phyloP scores from a whole-genome alignment of 1,140 invertebrate genomes.

The Drosophila paulistorum region DNA sequence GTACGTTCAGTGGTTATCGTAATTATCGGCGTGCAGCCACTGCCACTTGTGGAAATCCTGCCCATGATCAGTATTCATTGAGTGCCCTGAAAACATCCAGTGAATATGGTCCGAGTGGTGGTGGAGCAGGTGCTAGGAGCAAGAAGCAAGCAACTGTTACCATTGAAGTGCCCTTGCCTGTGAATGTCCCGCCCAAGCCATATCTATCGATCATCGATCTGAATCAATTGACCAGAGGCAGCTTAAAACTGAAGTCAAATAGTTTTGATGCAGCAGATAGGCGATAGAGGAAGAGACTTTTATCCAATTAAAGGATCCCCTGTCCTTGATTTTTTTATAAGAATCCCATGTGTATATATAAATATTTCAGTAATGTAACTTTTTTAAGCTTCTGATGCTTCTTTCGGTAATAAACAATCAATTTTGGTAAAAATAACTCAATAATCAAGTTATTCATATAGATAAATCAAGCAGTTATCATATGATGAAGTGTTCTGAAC shows the following conservation, averaged over 20 bases:
- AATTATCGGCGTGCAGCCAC: constrained; percentile 66
- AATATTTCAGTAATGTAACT: neutral
- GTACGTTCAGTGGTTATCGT: constrained; percentile 73
- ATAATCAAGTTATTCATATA: too few relatives aligned
- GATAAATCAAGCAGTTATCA: too few relatives aligned
- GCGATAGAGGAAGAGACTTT: constrained; percentile 30
- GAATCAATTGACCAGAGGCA: constrained; percentile 87
- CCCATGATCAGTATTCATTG: constrained; percentile 70
- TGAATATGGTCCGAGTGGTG: constrained; percentile 21
- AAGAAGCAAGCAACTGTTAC: constrained; percentile 47
- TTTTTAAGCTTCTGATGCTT: neutral
- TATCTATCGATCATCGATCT: constrained; percentile 89
- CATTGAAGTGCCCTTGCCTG: constrained; percentile 62
- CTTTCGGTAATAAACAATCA: constrained; percentile 4
- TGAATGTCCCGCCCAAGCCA: constrained; percentile 84
- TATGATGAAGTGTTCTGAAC: too few relatives aligned
- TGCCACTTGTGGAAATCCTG: constrained; percentile 45
- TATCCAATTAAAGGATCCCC: too few relatives aligned
- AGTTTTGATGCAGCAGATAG: constrained; percentile 70
- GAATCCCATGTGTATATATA: neutral
- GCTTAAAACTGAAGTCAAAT: constrained; percentile 83
- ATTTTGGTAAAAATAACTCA: neutral
- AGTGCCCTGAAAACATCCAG: constrained; percentile 78
- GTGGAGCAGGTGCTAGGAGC: constrained; percentile 12
- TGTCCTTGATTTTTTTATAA: neutral